phyloP scores from a whole-genome alignment of 2,797 vertebrate species.

The Cyclura pinguis region DNA sequence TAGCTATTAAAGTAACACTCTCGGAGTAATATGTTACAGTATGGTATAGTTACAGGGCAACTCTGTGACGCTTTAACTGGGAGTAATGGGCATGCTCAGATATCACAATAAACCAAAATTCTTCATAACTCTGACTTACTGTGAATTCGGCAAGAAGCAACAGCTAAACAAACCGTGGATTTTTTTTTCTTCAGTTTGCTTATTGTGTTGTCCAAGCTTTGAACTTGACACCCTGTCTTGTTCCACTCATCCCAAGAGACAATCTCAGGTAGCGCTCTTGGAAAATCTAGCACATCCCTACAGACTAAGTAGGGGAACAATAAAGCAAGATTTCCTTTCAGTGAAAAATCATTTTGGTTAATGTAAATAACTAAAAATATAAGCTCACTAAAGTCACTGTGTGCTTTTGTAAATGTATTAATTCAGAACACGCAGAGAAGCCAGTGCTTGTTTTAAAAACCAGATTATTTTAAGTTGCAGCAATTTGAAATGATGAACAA shows the following conservation, averaged over 20 bases:
- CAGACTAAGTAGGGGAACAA: background rate
- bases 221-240: too few species aligned
- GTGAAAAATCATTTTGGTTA: background rate
- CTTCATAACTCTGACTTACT: too few species aligned
- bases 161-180: background rate
- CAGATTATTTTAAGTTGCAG: background rate
- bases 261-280: background rate
- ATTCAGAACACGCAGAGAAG: background rate
- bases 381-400: background rate
- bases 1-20: too few species aligned
- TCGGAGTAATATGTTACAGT: background rate
- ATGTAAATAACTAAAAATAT: background rate
- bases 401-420: background rate
- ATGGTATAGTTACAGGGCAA: background rate
- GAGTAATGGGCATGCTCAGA: background rate
- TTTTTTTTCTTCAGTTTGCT: too few species aligned
- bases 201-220: too few species aligned
- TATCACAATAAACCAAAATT: too few species aligned
- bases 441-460: background rate
- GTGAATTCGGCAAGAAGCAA: background rate
- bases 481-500: background rate
- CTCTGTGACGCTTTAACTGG: background rate
- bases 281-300: background rate
- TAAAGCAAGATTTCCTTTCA: background rate
- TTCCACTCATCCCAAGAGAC: background rate